Evolutionary conservation across 64 coral and sea anemone species (phyloP).

Genomic region (Exaiptasia diaphana): DNA sequence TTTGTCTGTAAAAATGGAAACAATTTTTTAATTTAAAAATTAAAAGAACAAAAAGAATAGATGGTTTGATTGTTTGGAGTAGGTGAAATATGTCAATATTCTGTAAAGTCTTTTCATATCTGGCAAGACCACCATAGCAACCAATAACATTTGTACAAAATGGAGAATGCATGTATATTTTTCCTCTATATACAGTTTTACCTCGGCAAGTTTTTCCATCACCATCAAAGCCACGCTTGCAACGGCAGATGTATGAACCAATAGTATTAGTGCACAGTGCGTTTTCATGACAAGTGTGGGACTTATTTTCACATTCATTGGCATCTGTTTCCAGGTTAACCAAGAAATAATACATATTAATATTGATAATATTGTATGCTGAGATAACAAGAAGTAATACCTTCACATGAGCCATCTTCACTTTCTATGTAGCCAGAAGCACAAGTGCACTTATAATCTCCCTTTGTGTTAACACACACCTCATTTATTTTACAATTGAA

Average conservation of each 20-base stretch:
- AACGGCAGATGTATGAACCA: background rate
- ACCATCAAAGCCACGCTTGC: background rate
- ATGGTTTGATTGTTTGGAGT: too few relatives aligned
- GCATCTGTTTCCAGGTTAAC: background rate
- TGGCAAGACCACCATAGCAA: slow-evolving; percentile 14
- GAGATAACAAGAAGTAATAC: background rate
- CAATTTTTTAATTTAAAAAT: too few relatives aligned
- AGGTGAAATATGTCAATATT: too few relatives aligned
- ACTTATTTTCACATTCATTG: background rate
- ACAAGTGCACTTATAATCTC: slow-evolving; percentile 32
- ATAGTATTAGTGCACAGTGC: slow-evolving; percentile 1
- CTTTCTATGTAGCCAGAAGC: slow-evolving; percentile 15
- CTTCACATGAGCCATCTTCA: slow-evolving; percentile 15
- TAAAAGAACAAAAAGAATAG: too few relatives aligned
- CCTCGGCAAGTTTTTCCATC: background rate
- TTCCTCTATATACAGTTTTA: background rate
- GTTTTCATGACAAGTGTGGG: background rate
- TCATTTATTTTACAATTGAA: slow-evolving; percentile 10
- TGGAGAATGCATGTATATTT: too few relatives aligned
- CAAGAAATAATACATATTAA: too few relatives aligned
- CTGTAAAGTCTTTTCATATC: slow-evolving; percentile 13
- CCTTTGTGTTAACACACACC: slow-evolving; percentile 39
- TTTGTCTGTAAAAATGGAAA: slow-evolving; percentile 1
- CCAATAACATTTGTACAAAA: slow-evolving; percentile 27
- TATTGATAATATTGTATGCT: background rate